A percentile compares a stretch with the other conserved stretches of the same genome.
Evolutionary conservation across 2,888 invertebrate genomes (phyloP).

Genomic region (Campoplex capitator): DNA sequence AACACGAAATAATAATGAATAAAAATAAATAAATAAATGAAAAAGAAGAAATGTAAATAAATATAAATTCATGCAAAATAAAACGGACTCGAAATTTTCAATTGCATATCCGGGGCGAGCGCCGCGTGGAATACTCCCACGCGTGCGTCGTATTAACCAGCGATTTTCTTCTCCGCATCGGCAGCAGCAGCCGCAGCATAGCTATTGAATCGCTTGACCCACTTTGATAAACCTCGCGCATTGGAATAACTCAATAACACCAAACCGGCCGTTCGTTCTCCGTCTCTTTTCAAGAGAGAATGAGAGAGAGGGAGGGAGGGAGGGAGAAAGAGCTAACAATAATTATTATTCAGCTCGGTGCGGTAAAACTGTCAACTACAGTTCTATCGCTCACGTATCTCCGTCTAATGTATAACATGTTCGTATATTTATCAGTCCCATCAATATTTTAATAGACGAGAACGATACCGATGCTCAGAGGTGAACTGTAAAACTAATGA

Average conservation of each 20-base stretch:
- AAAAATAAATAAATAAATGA: no score
- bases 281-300: neutral
- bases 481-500: neutral
- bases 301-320: slow-evolving; percentile 32
- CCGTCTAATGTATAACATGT: slow-evolving; percentile 3
- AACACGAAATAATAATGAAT: neutral
- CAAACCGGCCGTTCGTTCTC: slow-evolving; percentile 58
- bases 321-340: slow-evolving; percentile 73
- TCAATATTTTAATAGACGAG: slow-evolving; percentile 39
- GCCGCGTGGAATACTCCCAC: slow-evolving; percentile 71
- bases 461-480: neutral
- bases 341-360: slow-evolving; percentile 80
- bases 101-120: slow-evolving; percentile 73
- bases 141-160: slow-evolving; percentile 75
- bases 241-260: slow-evolving; percentile 82
- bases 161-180: slow-evolving; percentile 78
- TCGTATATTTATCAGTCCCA: slow-evolving; percentile 19
- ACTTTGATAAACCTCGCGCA: slow-evolving; percentile 84
- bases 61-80: slow-evolving; percentile 18
- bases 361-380: slow-evolving; percentile 49
- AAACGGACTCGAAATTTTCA: slow-evolving; percentile 48
- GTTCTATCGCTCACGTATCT: slow-evolving; percentile 3
- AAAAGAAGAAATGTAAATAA: neutral
- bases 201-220: slow-evolving; percentile 84
- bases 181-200: slow-evolving; percentile 70